Evolutionary conservation across 2,113 vertebrate genomes (phyloP).

Genomic region (Pseudois nayaur): DNA sequence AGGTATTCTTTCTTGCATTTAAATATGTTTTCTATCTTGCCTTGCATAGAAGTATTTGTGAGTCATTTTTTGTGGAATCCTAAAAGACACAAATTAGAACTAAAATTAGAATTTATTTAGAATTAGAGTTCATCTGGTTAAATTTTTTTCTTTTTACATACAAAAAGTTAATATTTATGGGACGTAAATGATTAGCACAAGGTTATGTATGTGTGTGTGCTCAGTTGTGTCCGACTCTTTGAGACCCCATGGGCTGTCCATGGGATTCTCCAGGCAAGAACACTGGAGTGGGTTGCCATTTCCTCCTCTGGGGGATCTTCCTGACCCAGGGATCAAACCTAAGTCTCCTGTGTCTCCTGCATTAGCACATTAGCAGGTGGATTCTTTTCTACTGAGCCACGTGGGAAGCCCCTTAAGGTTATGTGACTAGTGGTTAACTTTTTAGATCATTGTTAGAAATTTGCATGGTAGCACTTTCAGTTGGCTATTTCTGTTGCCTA

Average conservation of each 20-base stretch:
- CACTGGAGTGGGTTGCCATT: neutral
- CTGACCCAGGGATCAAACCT: neutral
- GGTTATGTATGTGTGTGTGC: neutral
- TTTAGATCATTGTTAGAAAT: neutral
- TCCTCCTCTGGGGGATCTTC: neutral
- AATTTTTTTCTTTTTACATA: neutral
- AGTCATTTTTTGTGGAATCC: neutral
- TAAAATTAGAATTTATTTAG: neutral
- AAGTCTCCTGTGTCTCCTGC: neutral
- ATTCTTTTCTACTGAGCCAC: neutral
- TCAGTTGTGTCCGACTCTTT: neutral
- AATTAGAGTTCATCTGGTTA: neutral
- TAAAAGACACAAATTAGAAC: conserved; percentile 1
- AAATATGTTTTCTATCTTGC: neutral
- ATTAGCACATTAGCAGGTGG: neutral
- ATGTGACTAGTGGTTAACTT: neutral
- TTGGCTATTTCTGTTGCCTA: neutral
- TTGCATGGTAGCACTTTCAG: neutral
- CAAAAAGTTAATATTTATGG: neutral
- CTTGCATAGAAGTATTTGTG: neutral
- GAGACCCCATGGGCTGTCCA: neutral
- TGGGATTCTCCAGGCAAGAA: neutral
- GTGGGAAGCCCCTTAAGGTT: neutral
- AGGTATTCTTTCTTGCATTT: neutral
- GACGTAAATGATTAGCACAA: neutral